These are phyloP conservation scores for Drosophila simulans DNA, from an alignment of 1,140 invertebrate genomes.

Conservation along the genomic window DNA sequence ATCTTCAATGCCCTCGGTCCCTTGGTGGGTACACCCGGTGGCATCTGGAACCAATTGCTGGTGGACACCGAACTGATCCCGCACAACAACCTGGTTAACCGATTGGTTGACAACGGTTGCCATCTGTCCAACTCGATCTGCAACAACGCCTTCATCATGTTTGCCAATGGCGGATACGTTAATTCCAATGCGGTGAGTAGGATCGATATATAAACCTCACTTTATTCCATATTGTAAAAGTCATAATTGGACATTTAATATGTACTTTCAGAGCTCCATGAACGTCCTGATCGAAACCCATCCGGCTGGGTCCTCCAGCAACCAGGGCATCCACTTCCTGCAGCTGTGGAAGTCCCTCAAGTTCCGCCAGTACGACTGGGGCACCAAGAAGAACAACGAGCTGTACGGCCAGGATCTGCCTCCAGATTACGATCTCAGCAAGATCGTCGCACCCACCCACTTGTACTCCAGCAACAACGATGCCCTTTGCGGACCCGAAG, in stretches of 20 bases:
- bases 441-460: conserved; percentile 87
- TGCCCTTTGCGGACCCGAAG: conserved; percentile 86
- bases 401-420: conserved; percentile 85
- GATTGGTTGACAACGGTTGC: conserved; percentile 57
- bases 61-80: conserved; percentile 66
- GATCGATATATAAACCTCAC: not conserved
- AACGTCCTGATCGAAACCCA: conserved; percentile 83
- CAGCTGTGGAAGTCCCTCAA: conserved; percentile 77
- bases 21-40: conserved; percentile 70
- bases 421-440: conserved; percentile 86
- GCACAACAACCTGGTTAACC: conserved; percentile 64
- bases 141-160: conserved; percentile 63
- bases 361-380: conserved; percentile 85
- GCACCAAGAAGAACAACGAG: conserved; percentile 83
- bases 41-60: conserved; percentile 59
- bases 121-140: conserved; percentile 40
- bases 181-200: conserved; percentile 60
- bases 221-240: not conserved
- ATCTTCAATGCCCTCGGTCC: conserved; percentile 58
- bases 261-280: conserved; percentile 76
- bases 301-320: conserved; percentile 85
- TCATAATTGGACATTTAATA: not conserved
- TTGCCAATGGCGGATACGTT: conserved; percentile 69
- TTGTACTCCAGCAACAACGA: conserved; percentile 87
- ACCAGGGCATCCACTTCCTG: conserved; percentile 85